Percentiles rank a stretch among this genome's conserved stretches.
phyloP scores from a whole-genome alignment of 2,797 vertebrate genomes.

The Hybognathus amarus region DNA sequence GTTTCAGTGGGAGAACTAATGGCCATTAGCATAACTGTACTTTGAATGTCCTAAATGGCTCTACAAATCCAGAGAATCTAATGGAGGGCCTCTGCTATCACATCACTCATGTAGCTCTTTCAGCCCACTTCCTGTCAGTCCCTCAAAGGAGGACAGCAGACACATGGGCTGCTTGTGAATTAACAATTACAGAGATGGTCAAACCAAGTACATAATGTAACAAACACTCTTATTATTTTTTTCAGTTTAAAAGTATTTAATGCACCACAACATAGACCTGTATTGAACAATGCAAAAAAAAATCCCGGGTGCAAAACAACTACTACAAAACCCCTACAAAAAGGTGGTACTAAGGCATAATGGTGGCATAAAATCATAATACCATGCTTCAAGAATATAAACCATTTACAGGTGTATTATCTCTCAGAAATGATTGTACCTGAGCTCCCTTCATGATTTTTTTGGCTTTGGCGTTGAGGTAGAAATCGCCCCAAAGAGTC shows the following conservation, averaged over 20 bases:
- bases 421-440: slow-evolving; percentile 72
- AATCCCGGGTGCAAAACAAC: background rate
- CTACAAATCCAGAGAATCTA: slow-evolving; percentile 47
- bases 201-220: background rate
- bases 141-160: background rate
- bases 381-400: background rate
- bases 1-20: slow-evolving; percentile 54
- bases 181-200: background rate
- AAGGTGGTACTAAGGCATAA: background rate
- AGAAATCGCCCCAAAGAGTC: slow-evolving; percentile 97
- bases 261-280: background rate
- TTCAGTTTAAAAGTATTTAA: background rate
- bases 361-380: background rate
- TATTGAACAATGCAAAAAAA: background rate
- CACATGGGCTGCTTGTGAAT: background rate
- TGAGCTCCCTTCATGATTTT: slow-evolving; percentile 95
- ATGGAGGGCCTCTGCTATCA: slow-evolving; percentile 44
- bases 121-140: slow-evolving; percentile 26
- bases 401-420: background rate
- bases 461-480: slow-evolving; percentile 90
- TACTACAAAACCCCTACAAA: background rate
- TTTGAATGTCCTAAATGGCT: slow-evolving; percentile 58
- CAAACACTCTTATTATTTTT: no score
- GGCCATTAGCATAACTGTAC: slow-evolving; percentile 59
- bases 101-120: slow-evolving; percentile 45